Conservation (phyloP, 2,888 invertebrate species). For the Synergus laeviventris region DNA sequence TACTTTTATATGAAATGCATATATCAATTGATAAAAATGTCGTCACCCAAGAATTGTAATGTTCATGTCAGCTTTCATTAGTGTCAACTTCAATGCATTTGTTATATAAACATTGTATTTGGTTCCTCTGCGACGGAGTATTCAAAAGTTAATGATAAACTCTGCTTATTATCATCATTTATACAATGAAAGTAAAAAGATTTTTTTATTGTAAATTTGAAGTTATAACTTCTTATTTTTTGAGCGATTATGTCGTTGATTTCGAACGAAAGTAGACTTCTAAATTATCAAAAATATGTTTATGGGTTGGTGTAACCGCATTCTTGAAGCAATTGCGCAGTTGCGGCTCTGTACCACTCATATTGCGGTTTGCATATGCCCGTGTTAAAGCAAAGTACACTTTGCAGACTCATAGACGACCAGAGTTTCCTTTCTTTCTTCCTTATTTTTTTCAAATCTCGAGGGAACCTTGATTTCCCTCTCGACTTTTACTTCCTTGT, state of each 20-base stretch:
- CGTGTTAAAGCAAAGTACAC: neutral
- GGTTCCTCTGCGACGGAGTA: neutral
- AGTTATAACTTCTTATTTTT: neutral
- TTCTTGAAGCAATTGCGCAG: slow-evolving; percentile 30
- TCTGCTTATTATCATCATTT: neutral
- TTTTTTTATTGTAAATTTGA: neutral
- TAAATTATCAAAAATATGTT: slow-evolving; percentile 8
- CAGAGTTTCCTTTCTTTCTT: slow-evolving; percentile 33
- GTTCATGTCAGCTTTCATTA: slow-evolving; percentile 17
- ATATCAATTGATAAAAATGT: neutral
- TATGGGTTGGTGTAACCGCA: slow-evolving; percentile 5
- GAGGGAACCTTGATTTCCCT: slow-evolving; percentile 41
- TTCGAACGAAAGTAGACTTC: neutral
- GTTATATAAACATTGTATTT: neutral
- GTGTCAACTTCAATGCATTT: slow-evolving; percentile 9
- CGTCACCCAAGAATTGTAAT: slow-evolving; percentile 32
- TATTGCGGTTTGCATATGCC: slow-evolving; percentile 23
- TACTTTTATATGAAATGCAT: slow-evolving; percentile 11
- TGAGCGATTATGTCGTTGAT: neutral
- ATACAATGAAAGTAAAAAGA: neutral
- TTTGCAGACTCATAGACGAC: slow-evolving; percentile 25
- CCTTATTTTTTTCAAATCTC: slow-evolving; percentile 8
- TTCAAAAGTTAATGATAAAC: neutral
- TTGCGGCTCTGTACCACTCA: slow-evolving; percentile 12
- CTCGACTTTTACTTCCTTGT: slow-evolving; percentile 22